Evolutionary conservation across 64 coral and sea anemone genomes (phyloP), one percentile per base, ranked within the genome.

Genomic region (Porites australiensis): DNA sequence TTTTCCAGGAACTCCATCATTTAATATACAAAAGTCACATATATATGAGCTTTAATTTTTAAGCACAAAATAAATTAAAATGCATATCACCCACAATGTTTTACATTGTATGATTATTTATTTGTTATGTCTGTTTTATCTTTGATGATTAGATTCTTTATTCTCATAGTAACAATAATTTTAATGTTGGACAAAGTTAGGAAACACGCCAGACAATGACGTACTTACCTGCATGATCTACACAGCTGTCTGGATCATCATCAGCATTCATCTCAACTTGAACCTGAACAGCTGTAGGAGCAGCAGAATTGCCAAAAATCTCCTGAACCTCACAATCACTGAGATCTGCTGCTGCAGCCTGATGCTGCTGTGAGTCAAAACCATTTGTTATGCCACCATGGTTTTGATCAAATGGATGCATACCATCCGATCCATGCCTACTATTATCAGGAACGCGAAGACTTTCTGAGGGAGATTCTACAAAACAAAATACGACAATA

Each of bases 291-390:
- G 81, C 9, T 21, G 81, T 19, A 66, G 81, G 67, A 19, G 45
- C 47, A 51, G 46, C 14, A 50, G 73, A 50, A 46, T 47, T 52
- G 43, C 63, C 45, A 21, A 84, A 65, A 21, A 70, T 69, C 16
- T 84, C 62, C 19, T 65, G 79, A 1, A 82, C 79, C 58, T 82
- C 79, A 64, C 14, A 64, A 65, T 84, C 81, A 68, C 81, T n/a
- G 11, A 27, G 44, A 51, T 84, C 81, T 37, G 27, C 27, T 37
- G 27, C 27, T 1, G 27, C 27, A 68, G 81, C 11, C 11, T 45
- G 44, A 84, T 18, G 15, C 49, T 7, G 54, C 54, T 84, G 44
- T 11, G 81, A 68, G 47, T 16, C 8, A 51, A 21, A 48, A 69
- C 62, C 81, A 84, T 84, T 84, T 50, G 18, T 69, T 68, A 69